Conservation (phyloP, 2,797 vertebrate genomes). For the Enteromius unitaeniatus region DNA sequence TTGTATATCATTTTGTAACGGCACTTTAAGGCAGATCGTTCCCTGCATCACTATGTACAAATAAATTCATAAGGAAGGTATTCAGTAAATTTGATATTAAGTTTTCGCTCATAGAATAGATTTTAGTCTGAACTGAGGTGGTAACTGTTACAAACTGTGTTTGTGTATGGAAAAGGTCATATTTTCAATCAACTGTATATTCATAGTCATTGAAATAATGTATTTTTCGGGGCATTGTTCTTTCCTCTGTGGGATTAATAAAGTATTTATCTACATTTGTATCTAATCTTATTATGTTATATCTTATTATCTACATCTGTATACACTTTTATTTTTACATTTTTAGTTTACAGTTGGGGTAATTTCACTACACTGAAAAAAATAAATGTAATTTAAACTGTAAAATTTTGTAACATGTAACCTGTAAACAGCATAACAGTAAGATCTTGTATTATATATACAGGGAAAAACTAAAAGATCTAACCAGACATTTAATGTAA, state of each 20-base stretch:
- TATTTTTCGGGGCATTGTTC: background rate
- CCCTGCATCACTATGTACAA: background rate
- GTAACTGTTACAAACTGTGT: background rate
- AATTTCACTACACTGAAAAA: too few relatives aligned
- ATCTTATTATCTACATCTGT: background rate
- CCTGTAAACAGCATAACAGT: too few relatives aligned
- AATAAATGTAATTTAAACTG: too few relatives aligned
- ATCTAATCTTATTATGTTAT: too few relatives aligned
- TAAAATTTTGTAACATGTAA: too few relatives aligned
- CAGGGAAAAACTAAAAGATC: too few relatives aligned
- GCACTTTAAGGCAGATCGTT: conserved; percentile 36
- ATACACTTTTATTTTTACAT: too few relatives aligned
- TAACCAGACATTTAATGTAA: too few relatives aligned
- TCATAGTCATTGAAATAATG: background rate
- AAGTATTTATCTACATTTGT: background rate
- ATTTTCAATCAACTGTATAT: background rate
- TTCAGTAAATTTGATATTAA: background rate
- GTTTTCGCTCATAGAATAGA: background rate
- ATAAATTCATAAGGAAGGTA: background rate
- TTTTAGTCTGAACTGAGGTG: background rate
- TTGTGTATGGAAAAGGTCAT: background rate
- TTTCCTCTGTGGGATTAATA: conserved; percentile 11
- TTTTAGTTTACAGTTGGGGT: too few relatives aligned
- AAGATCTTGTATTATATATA: too few relatives aligned
- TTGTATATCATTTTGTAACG: conserved; percentile 8